phyloP scores from a whole-genome alignment of 2,888 invertebrate species.

The Sarcophaga caerulescens region DNA sequence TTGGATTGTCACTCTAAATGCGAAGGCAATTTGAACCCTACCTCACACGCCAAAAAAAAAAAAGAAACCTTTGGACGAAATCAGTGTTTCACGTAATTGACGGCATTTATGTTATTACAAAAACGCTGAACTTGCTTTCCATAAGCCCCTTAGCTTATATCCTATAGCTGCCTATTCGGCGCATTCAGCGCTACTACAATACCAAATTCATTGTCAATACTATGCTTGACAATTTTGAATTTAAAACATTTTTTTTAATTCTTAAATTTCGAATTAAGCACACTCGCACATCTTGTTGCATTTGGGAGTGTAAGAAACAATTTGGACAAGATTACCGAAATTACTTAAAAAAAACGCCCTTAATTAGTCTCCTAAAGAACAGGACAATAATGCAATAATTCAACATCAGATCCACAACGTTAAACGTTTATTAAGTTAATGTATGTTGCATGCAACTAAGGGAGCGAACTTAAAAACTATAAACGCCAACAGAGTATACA shows the following conservation, averaged over 20 bases:
- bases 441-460: constrained; percentile 43
- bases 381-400: constrained; percentile 42
- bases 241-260: neutral
- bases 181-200: too few relatives aligned
- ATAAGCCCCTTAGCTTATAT: too few relatives aligned
- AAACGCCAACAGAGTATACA: neutral
- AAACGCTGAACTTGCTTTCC: too few relatives aligned
- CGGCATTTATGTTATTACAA: too few relatives aligned
- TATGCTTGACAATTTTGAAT: too few relatives aligned
- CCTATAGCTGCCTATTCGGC: too few relatives aligned
- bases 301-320: constrained; percentile 19
- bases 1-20: too few relatives aligned
- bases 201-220: too few relatives aligned
- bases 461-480: neutral
- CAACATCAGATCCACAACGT: constrained; percentile 14
- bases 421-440: constrained; percentile 27
- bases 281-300: neutral
- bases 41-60: too few relatives aligned
- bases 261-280: constrained; percentile 17
- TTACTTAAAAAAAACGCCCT: constrained; percentile 57
- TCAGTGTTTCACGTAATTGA: too few relatives aligned
- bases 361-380: constrained; percentile 55
- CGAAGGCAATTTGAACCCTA: too few relatives aligned
- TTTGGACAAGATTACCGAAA: constrained; percentile 51
- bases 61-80: too few relatives aligned